Base-by-base conservation (phyloP, 2,113 vertebrate species). In the Microcebus tavaratra region DNA sequence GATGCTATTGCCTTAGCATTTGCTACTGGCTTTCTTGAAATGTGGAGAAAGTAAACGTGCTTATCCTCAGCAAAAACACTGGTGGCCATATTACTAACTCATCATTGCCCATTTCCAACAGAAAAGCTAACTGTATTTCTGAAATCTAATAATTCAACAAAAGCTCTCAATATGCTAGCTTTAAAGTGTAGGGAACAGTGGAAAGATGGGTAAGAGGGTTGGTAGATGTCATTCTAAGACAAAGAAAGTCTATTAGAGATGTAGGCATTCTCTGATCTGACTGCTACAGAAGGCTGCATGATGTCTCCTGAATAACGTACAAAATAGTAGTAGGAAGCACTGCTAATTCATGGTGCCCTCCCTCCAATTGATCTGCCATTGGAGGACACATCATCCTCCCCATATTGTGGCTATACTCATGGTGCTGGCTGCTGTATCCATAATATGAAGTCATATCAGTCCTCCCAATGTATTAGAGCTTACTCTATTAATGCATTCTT, bases 1-100 rank as follows among this genome's bases (percentile, higher is more conserved):
- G 92, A 94, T 91, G 95, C 50, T 87, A 81, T 50, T 63, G 85
- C 67, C 94, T 96, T 92, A 96, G 90, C 65, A 81, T 59, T 92
- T 75, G 82, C 79, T 57, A 75, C 20, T 18, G 1, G n/a, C 21
- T 42, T 55, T 17, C 86, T 80, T 95, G 65, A 95, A 96, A 96
- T 90, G 5, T 31, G 27, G 79, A 53, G 67, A 92, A 79, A 95
- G n/a, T 2, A 72, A 83, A 81, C 11, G 94, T 79, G n/a, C 7
- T 4, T 89, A 91, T 96, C 55, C 75, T 84, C 48, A 89, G 79
- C 59, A 83, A 96, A 95, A n/a, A 86, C 79, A 13, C 78, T n/a
- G 42, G 92, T 63, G 85, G 59, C 42, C 48, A 14, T 31, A 27
- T 20, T n/a, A n/a, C 9, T 73, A 6, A 63, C 92, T 92, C 61